phyloP scores from a whole-genome alignment of 2,888 invertebrate species.

The Byasa hedistus region DNA sequence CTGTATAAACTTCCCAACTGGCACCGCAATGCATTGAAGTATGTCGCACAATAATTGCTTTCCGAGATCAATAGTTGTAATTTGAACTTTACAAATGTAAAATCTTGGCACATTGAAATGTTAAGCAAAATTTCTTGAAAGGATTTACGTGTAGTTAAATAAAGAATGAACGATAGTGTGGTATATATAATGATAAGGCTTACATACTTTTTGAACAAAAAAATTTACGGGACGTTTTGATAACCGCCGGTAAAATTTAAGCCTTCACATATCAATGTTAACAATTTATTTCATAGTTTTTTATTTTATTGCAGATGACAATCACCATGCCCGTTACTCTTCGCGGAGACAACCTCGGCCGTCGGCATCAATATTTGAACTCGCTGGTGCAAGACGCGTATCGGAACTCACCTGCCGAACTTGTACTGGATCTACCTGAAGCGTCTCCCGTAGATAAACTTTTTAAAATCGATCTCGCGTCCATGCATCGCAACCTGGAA shows the following conservation, averaged over 20 bases:
- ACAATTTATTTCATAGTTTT: background rate
- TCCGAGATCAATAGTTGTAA: too few species aligned
- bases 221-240: too few species aligned
- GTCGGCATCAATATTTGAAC: slow-evolving; percentile 51
- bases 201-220: background rate
- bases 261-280: background rate
- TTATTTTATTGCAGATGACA: slow-evolving; percentile 42
- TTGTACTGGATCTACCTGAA: slow-evolving; percentile 42
- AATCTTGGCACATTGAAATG: too few species aligned
- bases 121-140: too few species aligned
- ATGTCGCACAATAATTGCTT: too few species aligned
- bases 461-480: slow-evolving; percentile 61
- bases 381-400: slow-evolving; percentile 41
- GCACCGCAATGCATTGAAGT: too few species aligned
- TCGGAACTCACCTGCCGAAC: slow-evolving; percentile 31
- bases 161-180: too few species aligned
- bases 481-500: slow-evolving; percentile 46
- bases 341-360: slow-evolving; percentile 48
- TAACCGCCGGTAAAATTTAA: background rate
- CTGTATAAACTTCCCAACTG: too few species aligned
- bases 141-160: too few species aligned
- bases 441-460: slow-evolving; percentile 49
- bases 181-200: too few species aligned
- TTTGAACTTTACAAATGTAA: too few species aligned
- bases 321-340: slow-evolving; percentile 42